Evolutionary conservation across 2,797 vertebrate genomes (phyloP).

Genomic region (Ctenosaura bakeri): DNA sequence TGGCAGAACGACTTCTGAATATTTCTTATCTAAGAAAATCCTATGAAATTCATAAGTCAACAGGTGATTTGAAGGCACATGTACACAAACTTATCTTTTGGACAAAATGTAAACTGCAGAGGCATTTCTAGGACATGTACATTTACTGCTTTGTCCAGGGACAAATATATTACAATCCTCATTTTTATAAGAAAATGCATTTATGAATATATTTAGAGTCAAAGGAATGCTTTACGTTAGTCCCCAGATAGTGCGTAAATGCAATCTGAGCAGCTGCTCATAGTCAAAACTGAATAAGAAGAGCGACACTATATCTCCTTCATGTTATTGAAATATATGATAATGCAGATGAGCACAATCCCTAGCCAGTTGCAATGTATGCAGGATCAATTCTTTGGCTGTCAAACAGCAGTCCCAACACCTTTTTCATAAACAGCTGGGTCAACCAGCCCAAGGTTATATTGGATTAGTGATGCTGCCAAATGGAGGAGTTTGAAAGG

Average conservation of each 20-base stretch:
- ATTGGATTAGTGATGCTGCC: not conserved
- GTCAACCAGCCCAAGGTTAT: not conserved
- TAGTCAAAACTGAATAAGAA: slow-evolving; percentile 2
- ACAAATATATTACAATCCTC: not conserved
- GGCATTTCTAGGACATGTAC: not conserved
- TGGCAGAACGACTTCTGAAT: too few species aligned
- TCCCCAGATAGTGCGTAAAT: not conserved
- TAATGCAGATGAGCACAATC: not conserved
- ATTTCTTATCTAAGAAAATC: too few species aligned
- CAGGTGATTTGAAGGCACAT: not conserved
- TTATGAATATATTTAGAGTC: not conserved
- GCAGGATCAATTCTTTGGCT: slow-evolving; percentile 38
- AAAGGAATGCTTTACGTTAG: not conserved
- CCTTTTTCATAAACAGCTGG: not conserved
- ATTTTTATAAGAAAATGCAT: not conserved
- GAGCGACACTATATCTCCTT: not conserved
- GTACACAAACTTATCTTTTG: not conserved
- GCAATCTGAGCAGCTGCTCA: slow-evolving; percentile 1
- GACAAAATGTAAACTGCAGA: not conserved
- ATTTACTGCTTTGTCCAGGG: not conserved
- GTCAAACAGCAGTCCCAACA: slow-evolving; percentile 6
- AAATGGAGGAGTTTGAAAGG: not conserved
- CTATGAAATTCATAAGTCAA: not conserved
- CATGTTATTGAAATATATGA: slow-evolving; percentile 3
- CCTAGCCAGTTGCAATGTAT: not conserved